Evolutionary conservation across 2,888 invertebrate species (phyloP).

Genomic region (Metallyticus violacea): DNA sequence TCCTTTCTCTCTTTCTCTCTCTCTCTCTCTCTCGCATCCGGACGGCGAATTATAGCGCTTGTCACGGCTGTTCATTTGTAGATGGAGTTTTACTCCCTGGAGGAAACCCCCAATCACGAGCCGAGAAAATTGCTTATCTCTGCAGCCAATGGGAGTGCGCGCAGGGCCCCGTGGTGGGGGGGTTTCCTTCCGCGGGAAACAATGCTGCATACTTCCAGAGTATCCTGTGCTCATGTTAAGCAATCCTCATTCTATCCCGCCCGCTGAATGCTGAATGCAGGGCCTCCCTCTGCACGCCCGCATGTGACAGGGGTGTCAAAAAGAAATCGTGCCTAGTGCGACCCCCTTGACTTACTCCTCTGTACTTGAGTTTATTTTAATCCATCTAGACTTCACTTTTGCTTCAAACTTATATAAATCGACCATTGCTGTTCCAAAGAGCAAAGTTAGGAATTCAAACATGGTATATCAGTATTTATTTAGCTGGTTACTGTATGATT

Average conservation of each 20-base stretch:
- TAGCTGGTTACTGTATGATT: too few species aligned
- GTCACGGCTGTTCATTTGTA: constrained; percentile 70
- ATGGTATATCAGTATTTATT: too few species aligned
- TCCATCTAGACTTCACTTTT: background rate
- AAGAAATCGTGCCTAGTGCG: too few species aligned
- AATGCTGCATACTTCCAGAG: constrained; percentile 24
- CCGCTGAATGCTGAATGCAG: background rate
- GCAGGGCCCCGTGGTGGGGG: constrained; percentile 35
- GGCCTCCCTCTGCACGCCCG: background rate
- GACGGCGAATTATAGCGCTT: constrained; percentile 64
- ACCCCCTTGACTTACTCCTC: background rate
- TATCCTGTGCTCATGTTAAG: background rate
- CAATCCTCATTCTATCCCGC: background rate
- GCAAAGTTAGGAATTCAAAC: too few species aligned
- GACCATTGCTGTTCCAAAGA: too few species aligned
- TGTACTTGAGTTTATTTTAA: background rate
- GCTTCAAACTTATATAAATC: too few species aligned
- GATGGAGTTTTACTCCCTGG: constrained; percentile 64
- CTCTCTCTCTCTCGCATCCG: constrained; percentile 38
- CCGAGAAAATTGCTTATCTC: constrained; percentile 65
- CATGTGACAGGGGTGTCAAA: background rate
- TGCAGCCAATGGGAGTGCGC: constrained; percentile 42
- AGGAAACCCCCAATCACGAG: constrained; percentile 66
- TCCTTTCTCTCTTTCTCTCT: background rate
- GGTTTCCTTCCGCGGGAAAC: constrained; percentile 26